Percentiles rank a stretch among this genome's conserved stretches.
These are phyloP conservation scores for Elysia crispata DNA, from an alignment of 2,888 invertebrate species.

Conservation along the genomic window DNA sequence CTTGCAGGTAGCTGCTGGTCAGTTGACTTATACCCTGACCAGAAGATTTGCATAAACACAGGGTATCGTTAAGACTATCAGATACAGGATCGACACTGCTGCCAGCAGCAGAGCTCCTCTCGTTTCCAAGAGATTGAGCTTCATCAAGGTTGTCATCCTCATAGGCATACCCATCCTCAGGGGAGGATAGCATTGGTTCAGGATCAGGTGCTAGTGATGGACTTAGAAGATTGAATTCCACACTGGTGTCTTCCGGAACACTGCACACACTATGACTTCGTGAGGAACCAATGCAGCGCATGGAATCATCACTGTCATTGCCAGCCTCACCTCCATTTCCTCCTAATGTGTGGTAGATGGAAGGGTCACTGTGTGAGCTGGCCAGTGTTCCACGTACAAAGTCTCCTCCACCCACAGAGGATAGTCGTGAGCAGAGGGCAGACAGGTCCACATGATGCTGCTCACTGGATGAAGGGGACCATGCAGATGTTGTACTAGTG, in stretches of 20 bases:
- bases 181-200: constrained; percentile 58
- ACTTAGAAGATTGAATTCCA: constrained; percentile 64
- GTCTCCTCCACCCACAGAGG: constrained; percentile 56
- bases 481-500: constrained; percentile 6
- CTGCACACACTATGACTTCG: constrained; percentile 62
- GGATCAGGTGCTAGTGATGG: constrained; percentile 52
- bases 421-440: constrained; percentile 57
- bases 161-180: constrained; percentile 50
- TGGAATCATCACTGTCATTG: constrained; percentile 46
- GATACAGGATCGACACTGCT: background rate
- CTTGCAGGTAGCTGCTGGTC: too few relatives aligned
- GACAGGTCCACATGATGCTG: constrained; percentile 45
- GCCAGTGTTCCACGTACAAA: background rate
- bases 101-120: background rate
- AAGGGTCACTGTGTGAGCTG: constrained; percentile 65
- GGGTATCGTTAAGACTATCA: background rate
- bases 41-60: too few relatives aligned
- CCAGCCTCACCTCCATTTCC: constrained; percentile 61
- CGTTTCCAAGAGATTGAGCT: background rate
- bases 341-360: constrained; percentile 62
- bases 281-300: constrained; percentile 53
- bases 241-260: constrained; percentile 56
- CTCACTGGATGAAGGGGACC: constrained; percentile 41
- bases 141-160: constrained; percentile 49
- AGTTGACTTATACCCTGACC: too few relatives aligned